Evolutionary conservation across 2,113 vertebrate species (phyloP), one percentile per base, ranked within the genome.

Genomic region (Actenoides hombroni): DNA sequence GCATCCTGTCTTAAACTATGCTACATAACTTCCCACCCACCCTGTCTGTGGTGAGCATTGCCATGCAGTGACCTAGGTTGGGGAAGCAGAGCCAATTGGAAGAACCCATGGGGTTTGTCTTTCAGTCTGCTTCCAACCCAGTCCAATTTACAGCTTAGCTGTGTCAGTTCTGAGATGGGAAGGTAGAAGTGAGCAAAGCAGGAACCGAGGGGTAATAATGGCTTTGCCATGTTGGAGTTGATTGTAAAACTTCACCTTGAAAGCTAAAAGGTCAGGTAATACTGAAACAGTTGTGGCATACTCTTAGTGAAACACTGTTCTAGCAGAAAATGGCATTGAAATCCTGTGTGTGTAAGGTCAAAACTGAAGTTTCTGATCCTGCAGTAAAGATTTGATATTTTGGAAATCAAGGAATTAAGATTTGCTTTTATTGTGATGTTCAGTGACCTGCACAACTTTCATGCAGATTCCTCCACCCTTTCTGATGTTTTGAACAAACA

Each of bases 401-500:
- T 69, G 17, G 53, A 87, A 91, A 79, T 70, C 4, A 61, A 64
- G 8, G 70, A 42, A 56, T 63, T 20, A 37, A 15, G 77, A 53
- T 44, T 84, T 79, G 57, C 12, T 76, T 83, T 83, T 63, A 31
- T 81, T 2, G 0, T 81, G 63, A 31, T 67, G 11, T 71, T 92
- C 25, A 35, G 73, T 90, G 94, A 93, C 68, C 26, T 68, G 69
- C 83, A 57, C 56, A 83, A 88, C 53, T 87, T 73, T 88, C 69
- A 59, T 83, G 13, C 94, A 98, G 98, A 94, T 90, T 95, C 95
- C 71, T n/a, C 77, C 77, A 44, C 96, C 97, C 86, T 95, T 98
- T 44, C n/a, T 98, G 87, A 96, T 96, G 83, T 92, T 98, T 91
- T 98, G 96, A 97, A 96, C 94, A 97, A 96, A 93, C 94, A 97